phyloP scores from a whole-genome alignment of 2,888 invertebrate genomes.

The Uropetala carovei region DNA sequence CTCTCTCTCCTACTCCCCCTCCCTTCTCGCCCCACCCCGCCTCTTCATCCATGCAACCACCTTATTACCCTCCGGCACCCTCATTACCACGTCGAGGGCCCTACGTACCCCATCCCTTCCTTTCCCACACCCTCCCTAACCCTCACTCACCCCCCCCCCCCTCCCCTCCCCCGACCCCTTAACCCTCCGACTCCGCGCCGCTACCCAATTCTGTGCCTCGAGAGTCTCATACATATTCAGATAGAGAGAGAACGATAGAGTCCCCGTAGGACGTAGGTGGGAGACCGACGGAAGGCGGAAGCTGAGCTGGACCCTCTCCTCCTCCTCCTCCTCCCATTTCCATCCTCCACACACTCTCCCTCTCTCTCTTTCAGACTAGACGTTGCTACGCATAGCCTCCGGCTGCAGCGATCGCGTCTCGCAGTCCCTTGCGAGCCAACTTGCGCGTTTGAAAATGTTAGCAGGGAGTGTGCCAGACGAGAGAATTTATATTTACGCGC shows the following conservation, averaged over 20 bases:
- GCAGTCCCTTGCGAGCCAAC: too few relatives aligned
- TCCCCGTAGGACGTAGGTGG: slow-evolving; percentile 38
- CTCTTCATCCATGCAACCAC: slow-evolving; percentile 45
- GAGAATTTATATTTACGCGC: too few relatives aligned
- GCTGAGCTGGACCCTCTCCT: not conserved
- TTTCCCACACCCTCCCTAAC: not conserved
- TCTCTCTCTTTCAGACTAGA: not conserved
- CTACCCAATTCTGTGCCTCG: slow-evolving; percentile 9
- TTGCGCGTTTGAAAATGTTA: too few relatives aligned
- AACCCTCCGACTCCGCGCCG: not conserved
- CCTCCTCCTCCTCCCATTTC: not conserved
- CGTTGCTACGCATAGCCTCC: not conserved
- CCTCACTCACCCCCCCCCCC: not conserved
- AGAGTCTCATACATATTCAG: slow-evolving; percentile 60
- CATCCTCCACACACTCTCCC: not conserved
- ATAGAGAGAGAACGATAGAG: not conserved
- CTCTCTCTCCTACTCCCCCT: not conserved
- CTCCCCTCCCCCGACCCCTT: not conserved
- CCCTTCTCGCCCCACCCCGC: not conserved
- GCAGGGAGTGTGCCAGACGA: too few relatives aligned
- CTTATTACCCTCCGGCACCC: slow-evolving; percentile 56
- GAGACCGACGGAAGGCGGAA: slow-evolving; percentile 6
- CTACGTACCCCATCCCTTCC: not conserved
- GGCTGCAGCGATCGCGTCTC: not conserved
- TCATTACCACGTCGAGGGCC: slow-evolving; percentile 56